Evolutionary conservation across 2,888 invertebrate species (phyloP), one percentile per base, ranked within the genome.

Genomic region (Sarcophaga rosellei): DNA sequence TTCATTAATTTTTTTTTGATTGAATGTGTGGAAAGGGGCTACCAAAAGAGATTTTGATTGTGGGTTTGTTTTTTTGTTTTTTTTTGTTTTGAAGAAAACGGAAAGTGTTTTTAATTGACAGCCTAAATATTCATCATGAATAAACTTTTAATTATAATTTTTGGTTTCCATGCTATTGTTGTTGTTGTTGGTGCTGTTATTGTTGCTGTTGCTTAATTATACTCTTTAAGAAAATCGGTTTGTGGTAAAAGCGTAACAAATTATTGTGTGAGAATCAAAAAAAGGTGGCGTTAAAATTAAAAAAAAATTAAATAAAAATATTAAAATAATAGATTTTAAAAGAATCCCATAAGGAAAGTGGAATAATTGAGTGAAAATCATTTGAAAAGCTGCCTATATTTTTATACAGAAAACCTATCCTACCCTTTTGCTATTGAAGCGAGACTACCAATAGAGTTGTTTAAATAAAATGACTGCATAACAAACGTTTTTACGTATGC

Each of bases 21-120:
- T 21, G n/a, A 59, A 4, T 72, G 12, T 57, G n/a, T 47, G 53
- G 53, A 17, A 17, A 17, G 53, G 53, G 53, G 53, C 15, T 12
- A 53, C 15, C 17, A 53, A 53, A 17, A 17, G 12, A 53, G 12
- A 53, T 53, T 53, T 15, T 21, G 10, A 45, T 44, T 70, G 72
- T 53, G 53, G 53, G 17, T n/a, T 81, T 61, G 15, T 62, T 62
- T 62, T 76, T 17, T 15, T 79, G 79, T 53, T 53, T 53, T 0
- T 17, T 53, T 53, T 53, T 17, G 0, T 53, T 35, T 35, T 35
- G 35, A 25, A 78, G 21, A 76, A 82, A 82, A 81, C 77, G 78
- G 85, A 85, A 78, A 85, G 81, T 85, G 74, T 81, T 81, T 72
- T 73, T 79, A 35, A 63, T 61, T 59, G 80, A 63, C 66, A 72